These are phyloP conservation scores for Prionailurus viverrinus DNA, from an alignment of 2,113 vertebrate genomes.

Conservation along the genomic window DNA sequence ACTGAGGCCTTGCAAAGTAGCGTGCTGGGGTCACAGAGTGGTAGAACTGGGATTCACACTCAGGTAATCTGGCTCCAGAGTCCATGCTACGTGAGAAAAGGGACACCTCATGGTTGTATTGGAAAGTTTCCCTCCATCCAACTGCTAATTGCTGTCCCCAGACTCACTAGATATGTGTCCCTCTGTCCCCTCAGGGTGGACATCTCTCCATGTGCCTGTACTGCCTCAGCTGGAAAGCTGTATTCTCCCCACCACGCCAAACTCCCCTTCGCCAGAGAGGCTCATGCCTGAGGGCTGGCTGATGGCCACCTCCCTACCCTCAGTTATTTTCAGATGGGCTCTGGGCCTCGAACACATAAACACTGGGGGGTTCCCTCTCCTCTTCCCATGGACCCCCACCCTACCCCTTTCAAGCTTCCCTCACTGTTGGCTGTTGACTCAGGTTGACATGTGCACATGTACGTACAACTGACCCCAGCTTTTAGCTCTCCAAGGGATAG, in stretches of 20 bases:
- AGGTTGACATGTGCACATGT: not conserved
- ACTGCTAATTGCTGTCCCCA: not conserved
- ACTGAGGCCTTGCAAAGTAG: not conserved
- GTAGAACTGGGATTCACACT: not conserved
- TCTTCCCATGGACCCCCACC: not conserved
- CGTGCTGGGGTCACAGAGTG: not conserved
- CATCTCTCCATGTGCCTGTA: not conserved
- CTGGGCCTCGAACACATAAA: not conserved
- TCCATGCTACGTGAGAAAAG: not conserved
- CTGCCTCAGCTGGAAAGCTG: not conserved
- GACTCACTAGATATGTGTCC: not conserved
- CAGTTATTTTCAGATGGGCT: not conserved
- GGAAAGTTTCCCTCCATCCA: not conserved
- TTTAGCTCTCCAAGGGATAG: not conserved
- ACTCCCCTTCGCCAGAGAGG: not conserved
- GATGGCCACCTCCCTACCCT: not conserved
- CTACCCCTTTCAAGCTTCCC: not conserved
- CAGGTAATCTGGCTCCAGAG: not conserved
- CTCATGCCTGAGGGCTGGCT: not conserved
- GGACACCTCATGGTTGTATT: too few species aligned
- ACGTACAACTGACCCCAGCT: not conserved
- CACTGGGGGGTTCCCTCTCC: not conserved
- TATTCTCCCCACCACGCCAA: not conserved
- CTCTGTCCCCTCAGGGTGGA: not conserved
- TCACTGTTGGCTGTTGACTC: not conserved